Evolutionary conservation across 2,113 vertebrate species (phyloP).

Genomic region (Eptatretus burgeri): DNA sequence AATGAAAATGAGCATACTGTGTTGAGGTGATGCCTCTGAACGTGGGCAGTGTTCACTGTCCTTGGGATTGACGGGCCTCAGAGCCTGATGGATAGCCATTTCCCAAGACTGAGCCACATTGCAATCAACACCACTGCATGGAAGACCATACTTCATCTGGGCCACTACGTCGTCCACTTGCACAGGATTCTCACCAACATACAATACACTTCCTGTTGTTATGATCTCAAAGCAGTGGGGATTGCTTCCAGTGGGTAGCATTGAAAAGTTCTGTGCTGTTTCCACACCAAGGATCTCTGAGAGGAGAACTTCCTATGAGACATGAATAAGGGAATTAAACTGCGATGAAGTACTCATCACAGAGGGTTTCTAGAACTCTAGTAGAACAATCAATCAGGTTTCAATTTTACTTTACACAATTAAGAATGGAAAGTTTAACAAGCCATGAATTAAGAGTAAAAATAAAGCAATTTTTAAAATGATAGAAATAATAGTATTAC

Average conservation of each 20-base stretch:
- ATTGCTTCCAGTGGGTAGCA: conserved; percentile 29
- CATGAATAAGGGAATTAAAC: too few relatives aligned
- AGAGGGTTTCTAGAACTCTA: too few relatives aligned
- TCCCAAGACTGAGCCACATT: conserved; percentile 43
- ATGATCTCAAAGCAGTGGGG: conserved; percentile 50
- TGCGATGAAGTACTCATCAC: too few relatives aligned
- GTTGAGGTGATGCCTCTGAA: conserved; percentile 30
- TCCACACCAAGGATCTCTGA: conserved; percentile 75
- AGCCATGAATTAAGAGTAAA: too few relatives aligned
- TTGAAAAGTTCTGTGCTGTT: conserved; percentile 40
- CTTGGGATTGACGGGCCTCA: conserved; percentile 56
- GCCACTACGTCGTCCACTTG: conserved; percentile 14
- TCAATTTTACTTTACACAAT: too few relatives aligned
- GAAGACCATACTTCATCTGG: conserved; percentile 14
- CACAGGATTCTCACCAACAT: conserved; percentile 37
- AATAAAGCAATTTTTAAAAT: too few relatives aligned
- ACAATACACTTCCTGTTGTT: conserved; percentile 39
- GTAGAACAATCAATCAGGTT: too few relatives aligned
- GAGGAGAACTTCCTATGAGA: conserved; percentile 92
- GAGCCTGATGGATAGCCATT: conserved; percentile 37
- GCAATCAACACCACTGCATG: conserved; percentile 26
- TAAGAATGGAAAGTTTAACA: too few relatives aligned
- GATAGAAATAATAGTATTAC: too few relatives aligned
- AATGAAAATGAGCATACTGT: too few relatives aligned
- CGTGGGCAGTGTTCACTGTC: conserved; percentile 18